These are phyloP conservation scores for Actenoides hombroni DNA, from an alignment of 2,113 vertebrate species.

Conservation along the genomic window DNA sequence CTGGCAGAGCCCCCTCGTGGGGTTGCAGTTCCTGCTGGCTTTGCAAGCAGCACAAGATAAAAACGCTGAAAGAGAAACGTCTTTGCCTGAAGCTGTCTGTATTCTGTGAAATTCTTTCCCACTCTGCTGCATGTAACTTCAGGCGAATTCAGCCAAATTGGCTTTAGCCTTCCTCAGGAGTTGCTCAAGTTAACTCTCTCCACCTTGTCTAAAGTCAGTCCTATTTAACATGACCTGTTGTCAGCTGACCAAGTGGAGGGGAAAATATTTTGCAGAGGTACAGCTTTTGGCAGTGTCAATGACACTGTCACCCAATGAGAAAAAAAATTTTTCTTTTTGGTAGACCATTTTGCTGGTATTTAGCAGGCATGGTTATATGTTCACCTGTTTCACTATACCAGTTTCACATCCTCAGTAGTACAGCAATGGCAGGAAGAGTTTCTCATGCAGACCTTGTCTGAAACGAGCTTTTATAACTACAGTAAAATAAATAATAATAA, in stretches of 20 bases:
- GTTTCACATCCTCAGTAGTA: background rate
- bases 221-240: background rate
- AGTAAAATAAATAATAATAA: background rate
- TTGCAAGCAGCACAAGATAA: background rate
- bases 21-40: background rate
- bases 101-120: background rate
- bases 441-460: background rate
- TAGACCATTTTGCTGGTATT: background rate
- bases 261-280: background rate
- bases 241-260: background rate
- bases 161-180: background rate
- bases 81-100: background rate
- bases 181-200: background rate
- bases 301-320: too few relatives aligned
- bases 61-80: accelerated
- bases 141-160: background rate
- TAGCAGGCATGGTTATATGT: background rate
- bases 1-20: slow-evolving; percentile 33
- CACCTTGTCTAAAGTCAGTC: background rate
- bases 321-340: background rate
- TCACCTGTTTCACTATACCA: background rate
- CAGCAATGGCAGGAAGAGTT: background rate
- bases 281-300: accelerated
- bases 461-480: background rate
- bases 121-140: background rate